Evolutionary conservation across 92 coral and sea anemone genomes (phyloP).

Genomic region (Zoanthus sociatus): DNA sequence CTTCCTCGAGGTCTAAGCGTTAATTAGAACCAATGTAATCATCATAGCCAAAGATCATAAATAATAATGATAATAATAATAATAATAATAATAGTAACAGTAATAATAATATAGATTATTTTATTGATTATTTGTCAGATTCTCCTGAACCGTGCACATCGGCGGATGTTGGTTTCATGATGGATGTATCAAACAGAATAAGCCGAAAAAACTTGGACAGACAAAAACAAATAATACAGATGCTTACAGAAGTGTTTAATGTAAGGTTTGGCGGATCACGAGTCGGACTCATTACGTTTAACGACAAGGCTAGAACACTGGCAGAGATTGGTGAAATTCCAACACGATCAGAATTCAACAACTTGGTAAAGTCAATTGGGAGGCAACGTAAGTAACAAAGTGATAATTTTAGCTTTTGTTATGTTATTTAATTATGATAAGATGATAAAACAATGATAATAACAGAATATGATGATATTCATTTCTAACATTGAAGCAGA

Average conservation of each 20-base stretch:
- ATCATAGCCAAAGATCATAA: too few relatives aligned
- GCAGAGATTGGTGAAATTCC: background rate
- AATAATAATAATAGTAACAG: too few relatives aligned
- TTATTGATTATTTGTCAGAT: too few relatives aligned
- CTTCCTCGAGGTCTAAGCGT: too few relatives aligned
- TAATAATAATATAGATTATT: too few relatives aligned
- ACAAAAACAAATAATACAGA: background rate
- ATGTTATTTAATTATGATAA: background rate
- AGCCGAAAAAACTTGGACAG: background rate
- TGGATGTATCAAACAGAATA: conserved; percentile 5
- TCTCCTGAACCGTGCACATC: too few relatives aligned
- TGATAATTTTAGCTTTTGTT: background rate
- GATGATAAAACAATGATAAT: too few relatives aligned
- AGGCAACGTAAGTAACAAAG: background rate
- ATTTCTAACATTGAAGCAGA: too few relatives aligned
- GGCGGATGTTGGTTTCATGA: conserved; percentile 16
- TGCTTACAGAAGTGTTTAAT: background rate
- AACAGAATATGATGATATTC: too few relatives aligned
- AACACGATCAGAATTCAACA: background rate
- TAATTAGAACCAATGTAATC: too few relatives aligned
- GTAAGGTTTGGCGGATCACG: conserved; percentile 19
- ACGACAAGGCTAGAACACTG: background rate
- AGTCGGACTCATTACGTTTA: conserved; percentile 4
- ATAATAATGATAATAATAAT: too few relatives aligned
- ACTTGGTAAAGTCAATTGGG: background rate